Percentiles rank a stretch among this genome's conserved stretches.
Evolutionary conservation across 2,797 vertebrate genomes (phyloP).

Genomic region (Argyrosomus regius): DNA sequence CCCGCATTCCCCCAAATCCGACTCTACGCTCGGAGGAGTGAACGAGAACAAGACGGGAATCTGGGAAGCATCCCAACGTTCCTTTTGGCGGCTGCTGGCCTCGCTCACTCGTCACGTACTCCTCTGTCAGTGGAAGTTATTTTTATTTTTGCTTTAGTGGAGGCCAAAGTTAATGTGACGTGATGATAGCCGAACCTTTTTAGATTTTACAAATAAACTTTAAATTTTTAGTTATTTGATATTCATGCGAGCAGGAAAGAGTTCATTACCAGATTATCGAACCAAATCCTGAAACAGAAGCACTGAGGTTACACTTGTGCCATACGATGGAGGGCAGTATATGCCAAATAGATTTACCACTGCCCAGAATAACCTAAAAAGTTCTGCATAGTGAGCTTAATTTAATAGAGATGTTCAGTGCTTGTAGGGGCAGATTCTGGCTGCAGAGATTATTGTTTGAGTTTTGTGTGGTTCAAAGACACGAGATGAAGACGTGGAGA

Average conservation of each 20-base stretch:
- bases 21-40: conserved; percentile 48
- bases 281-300: background rate
- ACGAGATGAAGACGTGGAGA: background rate
- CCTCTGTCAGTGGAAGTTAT: conserved; percentile 41
- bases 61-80: conserved; percentile 80
- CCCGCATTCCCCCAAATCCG: conserved; percentile 73
- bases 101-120: conserved; percentile 52
- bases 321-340: background rate
- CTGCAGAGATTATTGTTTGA: background rate
- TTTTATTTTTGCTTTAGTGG: conserved; percentile 31
- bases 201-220: background rate
- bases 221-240: background rate
- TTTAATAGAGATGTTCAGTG: background rate
- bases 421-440: background rate
- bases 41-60: conserved; percentile 66
- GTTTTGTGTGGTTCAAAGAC: background rate
- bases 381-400: background rate
- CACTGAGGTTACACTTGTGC: background rate
- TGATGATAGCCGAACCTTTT: background rate
- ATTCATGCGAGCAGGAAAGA: background rate
- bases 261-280: background rate
- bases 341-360: background rate
- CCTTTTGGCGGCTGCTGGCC: conserved; percentile 73
- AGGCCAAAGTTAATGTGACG: conserved; percentile 42
- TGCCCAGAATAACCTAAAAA: background rate